These are phyloP conservation scores for Tetranychus urticae DNA, from an alignment of 1,140 invertebrate genomes.

Conservation along the genomic window DNA sequence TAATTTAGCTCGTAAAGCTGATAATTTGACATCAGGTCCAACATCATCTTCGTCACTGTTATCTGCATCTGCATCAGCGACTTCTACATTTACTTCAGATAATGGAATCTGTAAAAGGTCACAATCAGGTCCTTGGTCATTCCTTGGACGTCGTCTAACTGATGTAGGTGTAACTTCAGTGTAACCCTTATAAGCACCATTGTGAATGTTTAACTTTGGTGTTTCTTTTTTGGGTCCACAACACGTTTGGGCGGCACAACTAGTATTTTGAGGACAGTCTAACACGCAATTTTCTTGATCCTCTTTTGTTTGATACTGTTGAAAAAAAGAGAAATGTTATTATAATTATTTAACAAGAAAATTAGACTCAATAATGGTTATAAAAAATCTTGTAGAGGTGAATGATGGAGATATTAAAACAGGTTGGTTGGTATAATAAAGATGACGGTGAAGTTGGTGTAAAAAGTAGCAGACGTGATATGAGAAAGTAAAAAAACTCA, in stretches of 20 bases:
- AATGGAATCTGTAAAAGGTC: background rate
- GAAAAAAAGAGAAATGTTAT: background rate
- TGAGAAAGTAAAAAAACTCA: background rate
- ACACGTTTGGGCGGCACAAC: slow-evolving; percentile 12
- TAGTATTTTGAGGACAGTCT: slow-evolving; percentile 11
- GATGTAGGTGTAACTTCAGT: background rate
- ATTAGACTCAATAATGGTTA: no score
- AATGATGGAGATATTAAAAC: no score
- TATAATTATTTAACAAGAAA: no score
- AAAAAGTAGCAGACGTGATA: no score
- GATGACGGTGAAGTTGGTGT: no score
- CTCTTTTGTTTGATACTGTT: slow-evolving; percentile 5
- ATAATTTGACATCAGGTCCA: no score
- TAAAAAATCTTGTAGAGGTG: no score
- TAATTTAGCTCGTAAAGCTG: no score
- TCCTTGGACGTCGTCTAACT: background rate
- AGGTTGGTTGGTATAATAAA: no score
- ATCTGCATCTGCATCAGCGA: background rate
- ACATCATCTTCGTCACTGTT: background rate
- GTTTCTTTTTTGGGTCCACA: slow-evolving; percentile 9
- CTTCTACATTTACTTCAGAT: background rate
- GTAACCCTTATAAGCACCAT: background rate
- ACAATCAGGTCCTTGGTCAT: background rate
- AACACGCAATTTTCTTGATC: slow-evolving; percentile 11
- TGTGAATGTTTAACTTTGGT: background rate